Percentiles rank a stretch among this genome's conserved stretches.
phyloP scores from a whole-genome alignment of 2,113 vertebrate species.

The Corvus cornix region DNA sequence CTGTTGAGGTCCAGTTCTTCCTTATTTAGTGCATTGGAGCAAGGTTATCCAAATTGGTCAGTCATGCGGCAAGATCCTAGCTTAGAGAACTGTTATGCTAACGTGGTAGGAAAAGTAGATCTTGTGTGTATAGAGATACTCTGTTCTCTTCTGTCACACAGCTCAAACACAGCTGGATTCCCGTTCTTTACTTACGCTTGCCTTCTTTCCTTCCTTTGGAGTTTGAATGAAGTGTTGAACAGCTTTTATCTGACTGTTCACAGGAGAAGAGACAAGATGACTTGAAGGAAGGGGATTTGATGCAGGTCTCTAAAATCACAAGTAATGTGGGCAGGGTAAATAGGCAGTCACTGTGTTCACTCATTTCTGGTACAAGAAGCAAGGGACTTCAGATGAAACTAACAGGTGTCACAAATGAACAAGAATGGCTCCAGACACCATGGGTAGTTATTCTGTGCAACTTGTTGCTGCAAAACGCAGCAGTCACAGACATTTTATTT shows the following conservation, averaged over 20 bases:
- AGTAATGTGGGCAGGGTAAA: background rate
- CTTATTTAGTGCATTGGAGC: background rate
- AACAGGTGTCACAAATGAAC: background rate
- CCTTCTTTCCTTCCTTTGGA: background rate
- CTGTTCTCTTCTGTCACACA: background rate
- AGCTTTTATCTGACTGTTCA: background rate
- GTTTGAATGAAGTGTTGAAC: background rate
- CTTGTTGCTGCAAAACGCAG: background rate
- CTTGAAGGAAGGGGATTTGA: background rate
- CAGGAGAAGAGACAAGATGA: background rate
- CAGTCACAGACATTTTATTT: background rate
- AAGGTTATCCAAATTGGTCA: background rate
- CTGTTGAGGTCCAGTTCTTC: background rate
- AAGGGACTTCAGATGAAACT: conserved; percentile 11
- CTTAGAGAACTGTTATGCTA: background rate
- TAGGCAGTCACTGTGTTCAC: background rate
- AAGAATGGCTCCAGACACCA: background rate
- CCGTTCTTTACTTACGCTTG: background rate
- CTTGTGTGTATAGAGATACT: background rate
- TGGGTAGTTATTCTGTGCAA: background rate
- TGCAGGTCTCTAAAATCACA: background rate
- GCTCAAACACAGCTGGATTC: background rate
- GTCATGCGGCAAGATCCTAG: background rate
- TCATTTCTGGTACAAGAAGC: background rate
- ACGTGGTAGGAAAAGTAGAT: background rate